Base-by-base conservation (phyloP, 1,140 invertebrate species). In the Ceratina calcarata region DNA sequence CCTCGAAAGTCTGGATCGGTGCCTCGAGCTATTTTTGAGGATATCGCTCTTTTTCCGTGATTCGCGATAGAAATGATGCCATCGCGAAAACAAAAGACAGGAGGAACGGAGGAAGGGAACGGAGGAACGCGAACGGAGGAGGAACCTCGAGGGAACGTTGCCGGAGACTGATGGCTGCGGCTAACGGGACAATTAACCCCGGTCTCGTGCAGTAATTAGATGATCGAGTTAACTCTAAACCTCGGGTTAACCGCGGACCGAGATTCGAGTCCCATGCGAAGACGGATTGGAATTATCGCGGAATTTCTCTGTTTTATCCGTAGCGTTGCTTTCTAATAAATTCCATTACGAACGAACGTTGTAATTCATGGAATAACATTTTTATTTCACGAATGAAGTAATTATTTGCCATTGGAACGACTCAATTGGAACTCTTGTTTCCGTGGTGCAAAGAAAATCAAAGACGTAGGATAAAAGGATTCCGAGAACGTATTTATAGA, bases 161-260 rank as follows among this genome's bases (percentile, higher is more conserved):
- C 16, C 4, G 51, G 20, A 68, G 71, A 81, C 86, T 61, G 70
- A 61, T 64, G 79, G 70, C 80, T 78, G 84, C 80, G 70, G 79
- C 87, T 89, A 90, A 90, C 87, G 89, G 87, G 86, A 88, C 89
- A 91, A 91, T 91, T 92, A 91, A 91, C 90, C 91, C 86, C 82
- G 83, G 78, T 78, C 69, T 72, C 84, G 80, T 87, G 67, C 80
- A 87, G 88, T 91, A 91, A 92, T 91, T 91, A 89, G 84, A 92
- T 91, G 85, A 92, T 90, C 88, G 89, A 90, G 90, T 91, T 90
- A 89, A 91, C 90, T 90, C 72, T 71, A 89, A 90, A 90, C 82
- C 87, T 70, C 83, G 89, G 82, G 85, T 89, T 90, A 90, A 89
- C 84, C 81, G 82, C 77, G 78, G 32, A 27, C 84, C 76, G 86